A percentile compares a stretch with the other conserved stretches of the same genome.
phyloP scores from a whole-genome alignment of 2,113 vertebrate genomes.

The Apteryx owenii region DNA sequence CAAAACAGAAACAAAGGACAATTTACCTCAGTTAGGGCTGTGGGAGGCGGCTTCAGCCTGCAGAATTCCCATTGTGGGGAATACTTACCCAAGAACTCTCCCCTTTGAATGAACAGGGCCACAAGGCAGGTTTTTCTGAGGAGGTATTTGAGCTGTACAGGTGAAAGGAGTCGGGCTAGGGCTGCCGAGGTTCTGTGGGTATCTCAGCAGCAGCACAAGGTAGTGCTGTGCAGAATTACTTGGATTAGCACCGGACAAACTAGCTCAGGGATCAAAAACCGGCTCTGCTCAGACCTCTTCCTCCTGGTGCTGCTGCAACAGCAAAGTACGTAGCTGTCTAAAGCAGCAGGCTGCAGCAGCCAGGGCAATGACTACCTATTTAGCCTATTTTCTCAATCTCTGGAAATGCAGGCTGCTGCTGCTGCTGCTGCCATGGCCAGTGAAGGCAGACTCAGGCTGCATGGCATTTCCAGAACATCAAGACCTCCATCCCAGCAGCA shows the following conservation, averaged over 20 bases:
- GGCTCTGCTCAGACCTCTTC: not conserved
- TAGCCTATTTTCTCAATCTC: not conserved
- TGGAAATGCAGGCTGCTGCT: not conserved
- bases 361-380: not conserved
- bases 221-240: not conserved
- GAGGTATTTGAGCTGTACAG: not conserved
- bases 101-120: not conserved
- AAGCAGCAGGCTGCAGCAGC: not conserved
- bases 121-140: not conserved
- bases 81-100: not conserved
- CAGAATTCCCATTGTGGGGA: not conserved
- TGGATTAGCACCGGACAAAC: not conserved
- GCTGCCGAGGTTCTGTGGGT: not conserved
- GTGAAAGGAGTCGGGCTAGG: not conserved
- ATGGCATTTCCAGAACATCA: not conserved
- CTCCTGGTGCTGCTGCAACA: not conserved
- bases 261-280: not conserved
- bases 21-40: not conserved
- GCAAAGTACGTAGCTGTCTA: not conserved
- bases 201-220: not conserved
- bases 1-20: constrained; percentile 7
- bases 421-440: not conserved
- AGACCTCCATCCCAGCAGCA: not conserved
- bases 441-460: not conserved
- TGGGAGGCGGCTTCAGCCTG: not conserved